phyloP scores from a whole-genome alignment of 2,888 invertebrate species.

The Hanleya hanleyi region DNA sequence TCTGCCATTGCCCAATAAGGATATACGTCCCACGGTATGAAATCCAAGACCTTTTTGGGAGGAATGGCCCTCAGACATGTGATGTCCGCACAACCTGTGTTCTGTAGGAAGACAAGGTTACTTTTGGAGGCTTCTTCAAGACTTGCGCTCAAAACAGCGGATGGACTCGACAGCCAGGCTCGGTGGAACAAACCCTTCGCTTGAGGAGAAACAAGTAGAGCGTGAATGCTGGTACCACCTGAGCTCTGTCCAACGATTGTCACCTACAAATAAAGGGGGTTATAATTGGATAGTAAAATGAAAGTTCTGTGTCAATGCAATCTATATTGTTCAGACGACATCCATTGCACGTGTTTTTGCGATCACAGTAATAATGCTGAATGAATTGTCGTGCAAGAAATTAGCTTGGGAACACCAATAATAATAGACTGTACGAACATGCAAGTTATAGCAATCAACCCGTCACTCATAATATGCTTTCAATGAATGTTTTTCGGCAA shows the following conservation, averaged over 20 bases:
- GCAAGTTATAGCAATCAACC: too few species aligned
- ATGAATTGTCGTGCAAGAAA: too few species aligned
- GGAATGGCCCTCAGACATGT: slow-evolving; percentile 42
- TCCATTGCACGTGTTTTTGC: too few species aligned
- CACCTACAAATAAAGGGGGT: slow-evolving; percentile 76
- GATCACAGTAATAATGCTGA: too few species aligned
- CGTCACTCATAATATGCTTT: too few species aligned
- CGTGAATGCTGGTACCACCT: slow-evolving; percentile 88
- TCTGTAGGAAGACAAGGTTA: slow-evolving; percentile 51
- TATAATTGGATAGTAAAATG: too few species aligned
- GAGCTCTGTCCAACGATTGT: slow-evolving; percentile 90
- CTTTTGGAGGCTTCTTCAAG: slow-evolving; percentile 49
- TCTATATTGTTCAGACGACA: too few species aligned
- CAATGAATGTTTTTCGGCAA: too few species aligned
- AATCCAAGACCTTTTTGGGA: slow-evolving; percentile 46
- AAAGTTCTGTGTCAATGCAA: too few species aligned
- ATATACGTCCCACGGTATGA: slow-evolving; percentile 55
- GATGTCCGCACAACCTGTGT: slow-evolving; percentile 37
- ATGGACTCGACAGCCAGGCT: slow-evolving; percentile 74
- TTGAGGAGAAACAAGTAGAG: slow-evolving; percentile 78
- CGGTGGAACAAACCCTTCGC: slow-evolving; percentile 80
- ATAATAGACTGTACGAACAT: too few species aligned
- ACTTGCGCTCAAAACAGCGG: slow-evolving; percentile 56
- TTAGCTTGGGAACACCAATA: too few species aligned
- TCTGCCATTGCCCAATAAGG: slow-evolving; percentile 57